These are phyloP conservation scores for Aphelinus certus DNA, from an alignment of 1,140 invertebrate species.

Conservation along the genomic window DNA sequence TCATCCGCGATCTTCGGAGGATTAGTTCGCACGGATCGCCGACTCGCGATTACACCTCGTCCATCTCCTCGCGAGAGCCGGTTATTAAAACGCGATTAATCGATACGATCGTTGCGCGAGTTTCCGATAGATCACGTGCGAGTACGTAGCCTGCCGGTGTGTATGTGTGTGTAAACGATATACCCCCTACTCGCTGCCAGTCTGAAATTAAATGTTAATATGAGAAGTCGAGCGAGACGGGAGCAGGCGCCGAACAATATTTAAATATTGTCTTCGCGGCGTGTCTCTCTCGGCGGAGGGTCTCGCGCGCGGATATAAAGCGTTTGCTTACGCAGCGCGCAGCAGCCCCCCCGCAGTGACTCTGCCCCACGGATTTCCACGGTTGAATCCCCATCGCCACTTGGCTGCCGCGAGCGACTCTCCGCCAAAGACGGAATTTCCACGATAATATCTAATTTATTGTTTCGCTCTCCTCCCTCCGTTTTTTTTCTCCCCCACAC, in stretches of 20 bases:
- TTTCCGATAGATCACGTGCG: no score
- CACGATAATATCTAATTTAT: slow-evolving; percentile 41
- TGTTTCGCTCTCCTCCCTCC: slow-evolving; percentile 12
- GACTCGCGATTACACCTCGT: no score
- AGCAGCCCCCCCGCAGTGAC: not conserved
- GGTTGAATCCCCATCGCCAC: slow-evolving; percentile 34
- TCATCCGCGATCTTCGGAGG: not conserved
- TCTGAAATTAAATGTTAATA: slow-evolving; percentile 33
- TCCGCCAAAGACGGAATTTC: slow-evolving; percentile 5
- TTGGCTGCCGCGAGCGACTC: not conserved
- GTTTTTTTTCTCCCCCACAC: slow-evolving; percentile 4
- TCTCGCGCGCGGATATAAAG: slow-evolving; percentile 42
- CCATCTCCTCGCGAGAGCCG: no score
- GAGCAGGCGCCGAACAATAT: slow-evolving; percentile 36
- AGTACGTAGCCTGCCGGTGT: no score
- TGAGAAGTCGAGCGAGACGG: slow-evolving; percentile 1
- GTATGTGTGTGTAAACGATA: no score
- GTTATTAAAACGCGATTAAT: no score
- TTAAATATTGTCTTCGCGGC: slow-evolving; percentile 53
- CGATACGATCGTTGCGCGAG: no score
- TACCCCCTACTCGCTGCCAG: no score
- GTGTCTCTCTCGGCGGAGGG: slow-evolving; percentile 42
- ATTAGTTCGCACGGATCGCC: no score
- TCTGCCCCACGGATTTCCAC: slow-evolving; percentile 24
- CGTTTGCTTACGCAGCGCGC: slow-evolving; percentile 45